Percentiles rank a stretch among this genome's conserved stretches.
These are phyloP conservation scores for Brotula barbata DNA, from an alignment of 2,797 vertebrate genomes.

Conservation along the genomic window DNA sequence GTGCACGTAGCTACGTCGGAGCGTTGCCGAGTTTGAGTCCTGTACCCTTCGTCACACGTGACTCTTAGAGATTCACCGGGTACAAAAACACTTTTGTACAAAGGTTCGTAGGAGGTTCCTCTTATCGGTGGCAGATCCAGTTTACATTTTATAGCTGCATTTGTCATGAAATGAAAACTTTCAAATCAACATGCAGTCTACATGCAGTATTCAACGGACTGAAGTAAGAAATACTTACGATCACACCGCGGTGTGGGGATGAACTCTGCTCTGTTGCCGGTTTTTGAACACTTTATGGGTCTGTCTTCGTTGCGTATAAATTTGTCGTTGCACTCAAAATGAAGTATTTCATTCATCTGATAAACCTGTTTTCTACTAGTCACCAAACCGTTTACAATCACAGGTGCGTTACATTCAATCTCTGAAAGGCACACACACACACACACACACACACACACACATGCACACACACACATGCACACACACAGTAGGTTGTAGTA, in stretches of 20 bases:
- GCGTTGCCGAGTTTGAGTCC: accelerated
- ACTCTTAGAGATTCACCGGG: slow-evolving; percentile 29
- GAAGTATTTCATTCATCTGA: slow-evolving; percentile 2
- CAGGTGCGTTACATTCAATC: neutral
- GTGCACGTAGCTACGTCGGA: slow-evolving; percentile 9
- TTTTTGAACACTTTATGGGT: slow-evolving; percentile 35
- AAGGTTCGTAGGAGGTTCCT: slow-evolving; percentile 1
- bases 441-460: neutral
- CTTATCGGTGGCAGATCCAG: accelerated
- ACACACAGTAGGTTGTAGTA: too few species aligned
- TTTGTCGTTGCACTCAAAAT: accelerated
- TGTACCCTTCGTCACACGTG: neutral
- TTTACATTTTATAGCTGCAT: slow-evolving; percentile 57
- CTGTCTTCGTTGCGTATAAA: accelerated
- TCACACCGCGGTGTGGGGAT: slow-evolving; percentile 56
- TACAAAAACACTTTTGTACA: slow-evolving; percentile 24
- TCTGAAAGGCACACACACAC: slow-evolving; percentile 25
- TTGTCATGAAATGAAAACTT: neutral
- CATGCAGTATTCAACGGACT: neutral
- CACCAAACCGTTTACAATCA: slow-evolving; percentile 19
- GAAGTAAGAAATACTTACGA: slow-evolving; percentile 34
- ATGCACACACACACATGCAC: too few species aligned
- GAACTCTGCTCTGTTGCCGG: slow-evolving; percentile 20
- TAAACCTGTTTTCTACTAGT: accelerated
- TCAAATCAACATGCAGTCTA: neutral